These are phyloP conservation scores for Aelia acuminata DNA, from an alignment of 2,888 invertebrate species.

Conservation along the genomic window DNA sequence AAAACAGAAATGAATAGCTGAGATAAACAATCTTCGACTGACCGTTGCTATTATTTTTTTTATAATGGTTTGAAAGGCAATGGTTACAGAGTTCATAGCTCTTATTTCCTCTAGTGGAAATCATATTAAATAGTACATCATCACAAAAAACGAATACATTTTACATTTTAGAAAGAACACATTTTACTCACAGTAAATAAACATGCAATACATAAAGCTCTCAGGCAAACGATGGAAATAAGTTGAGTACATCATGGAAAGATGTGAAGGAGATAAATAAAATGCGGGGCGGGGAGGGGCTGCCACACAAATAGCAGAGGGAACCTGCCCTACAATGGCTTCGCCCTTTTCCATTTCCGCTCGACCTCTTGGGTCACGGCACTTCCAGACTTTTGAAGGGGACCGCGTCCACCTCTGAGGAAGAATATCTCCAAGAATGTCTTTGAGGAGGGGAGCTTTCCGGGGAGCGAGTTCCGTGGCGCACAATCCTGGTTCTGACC, in stretches of 20 bases:
- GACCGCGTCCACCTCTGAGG: neutral
- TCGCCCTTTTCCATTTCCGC: constrained; percentile 46
- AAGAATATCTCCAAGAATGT: constrained; percentile 4
- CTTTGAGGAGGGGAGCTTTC: neutral
- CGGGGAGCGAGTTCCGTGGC: neutral
- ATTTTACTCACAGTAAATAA: neutral
- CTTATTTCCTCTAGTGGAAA: too few species aligned
- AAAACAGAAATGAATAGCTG: too few species aligned
- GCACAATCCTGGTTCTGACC: neutral
- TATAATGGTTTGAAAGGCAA: too few species aligned
- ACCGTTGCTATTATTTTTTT: too few species aligned
- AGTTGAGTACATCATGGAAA: neutral
- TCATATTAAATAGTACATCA: too few species aligned
- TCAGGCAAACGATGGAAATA: neutral
- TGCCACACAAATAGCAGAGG: neutral
- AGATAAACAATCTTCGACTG: too few species aligned
- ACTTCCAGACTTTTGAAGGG: constrained; percentile 4
- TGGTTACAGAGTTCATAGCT: too few species aligned
- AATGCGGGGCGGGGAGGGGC: neutral
- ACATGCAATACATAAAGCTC: neutral
- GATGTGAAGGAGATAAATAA: constrained; percentile 24
- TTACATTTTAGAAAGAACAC: neutral
- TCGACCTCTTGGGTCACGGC: constrained; percentile 32
- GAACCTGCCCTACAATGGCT: constrained; percentile 24
- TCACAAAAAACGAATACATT: neutral